These are phyloP conservation scores for Tapera naevia DNA, from an alignment of 2,797 vertebrate species.

Conservation along the genomic window DNA sequence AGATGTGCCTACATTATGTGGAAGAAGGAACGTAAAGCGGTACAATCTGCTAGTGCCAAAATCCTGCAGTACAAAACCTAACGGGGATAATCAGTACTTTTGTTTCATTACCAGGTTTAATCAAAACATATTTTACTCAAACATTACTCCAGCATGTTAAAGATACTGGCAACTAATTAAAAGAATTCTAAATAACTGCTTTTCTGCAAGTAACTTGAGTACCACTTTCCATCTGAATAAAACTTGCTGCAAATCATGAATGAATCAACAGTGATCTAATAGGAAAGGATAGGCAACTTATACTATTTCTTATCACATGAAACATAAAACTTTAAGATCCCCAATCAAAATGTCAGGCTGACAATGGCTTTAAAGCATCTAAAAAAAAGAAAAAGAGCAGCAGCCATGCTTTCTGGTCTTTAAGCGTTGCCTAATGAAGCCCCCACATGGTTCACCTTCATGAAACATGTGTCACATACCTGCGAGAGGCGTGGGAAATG, in stretches of 20 bases:
- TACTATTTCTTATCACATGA: neutral
- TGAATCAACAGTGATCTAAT: neutral
- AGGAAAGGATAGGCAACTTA: neutral
- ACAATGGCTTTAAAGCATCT: neutral
- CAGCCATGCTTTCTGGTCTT: neutral
- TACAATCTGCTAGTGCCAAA: neutral
- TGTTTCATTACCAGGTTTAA: neutral
- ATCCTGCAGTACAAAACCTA: neutral
- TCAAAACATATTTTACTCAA: neutral
- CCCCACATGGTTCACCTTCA: neutral
- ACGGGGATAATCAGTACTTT: neutral
- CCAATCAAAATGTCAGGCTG: neutral
- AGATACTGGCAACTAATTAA: neutral
- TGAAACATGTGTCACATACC: fast-evolving
- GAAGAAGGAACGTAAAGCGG: neutral
- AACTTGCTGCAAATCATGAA: neutral
- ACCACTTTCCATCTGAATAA: neutral
- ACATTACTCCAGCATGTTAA: neutral
- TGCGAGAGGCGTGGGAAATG: neutral
- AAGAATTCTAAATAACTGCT: neutral
- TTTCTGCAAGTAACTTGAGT: neutral
- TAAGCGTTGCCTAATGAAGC: neutral
- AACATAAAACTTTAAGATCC: neutral
- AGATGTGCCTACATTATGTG: neutral
- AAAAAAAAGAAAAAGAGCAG: neutral